These are phyloP conservation scores for Ecliptopera silaceata DNA, from an alignment of 2,888 invertebrate species.

Conservation along the genomic window DNA sequence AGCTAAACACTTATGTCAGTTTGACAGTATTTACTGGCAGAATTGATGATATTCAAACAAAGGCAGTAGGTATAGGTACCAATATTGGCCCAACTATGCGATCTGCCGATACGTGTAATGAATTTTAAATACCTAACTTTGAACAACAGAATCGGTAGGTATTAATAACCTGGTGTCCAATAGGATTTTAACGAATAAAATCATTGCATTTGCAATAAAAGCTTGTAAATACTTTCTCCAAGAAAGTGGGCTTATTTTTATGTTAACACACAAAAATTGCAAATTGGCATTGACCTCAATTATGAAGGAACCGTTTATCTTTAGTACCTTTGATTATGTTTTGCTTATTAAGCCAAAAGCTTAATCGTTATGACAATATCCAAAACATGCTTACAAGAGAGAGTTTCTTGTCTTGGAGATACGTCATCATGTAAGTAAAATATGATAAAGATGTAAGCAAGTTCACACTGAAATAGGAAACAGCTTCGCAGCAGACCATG, in stretches of 20 bases:
- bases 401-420: background rate
- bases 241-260: slow-evolving; percentile 26
- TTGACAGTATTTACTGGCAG: no score
- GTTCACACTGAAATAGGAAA: no score
- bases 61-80: no score
- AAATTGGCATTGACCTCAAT: slow-evolving; percentile 22
- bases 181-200: background rate
- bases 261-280: slow-evolving; percentile 13
- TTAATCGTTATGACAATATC: background rate
- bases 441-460: no score
- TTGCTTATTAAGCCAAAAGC: slow-evolving; percentile 2
- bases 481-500: no score
- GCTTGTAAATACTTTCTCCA: slow-evolving; percentile 24
- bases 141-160: background rate
- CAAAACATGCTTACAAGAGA: background rate
- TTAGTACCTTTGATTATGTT: slow-evolving; percentile 15
- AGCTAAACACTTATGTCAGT: no score
- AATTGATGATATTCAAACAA: no score
- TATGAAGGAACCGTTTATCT: slow-evolving; percentile 20
- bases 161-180: background rate
- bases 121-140: background rate
- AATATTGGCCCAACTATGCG: background rate
- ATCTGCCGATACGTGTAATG: background rate
- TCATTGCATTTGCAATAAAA: slow-evolving; percentile 2
- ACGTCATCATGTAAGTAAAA: background rate